Evolutionary conservation across 2,113 vertebrate species (phyloP), one percentile per base, ranked within the genome.

Genomic region (Gallinago jamesoni): DNA sequence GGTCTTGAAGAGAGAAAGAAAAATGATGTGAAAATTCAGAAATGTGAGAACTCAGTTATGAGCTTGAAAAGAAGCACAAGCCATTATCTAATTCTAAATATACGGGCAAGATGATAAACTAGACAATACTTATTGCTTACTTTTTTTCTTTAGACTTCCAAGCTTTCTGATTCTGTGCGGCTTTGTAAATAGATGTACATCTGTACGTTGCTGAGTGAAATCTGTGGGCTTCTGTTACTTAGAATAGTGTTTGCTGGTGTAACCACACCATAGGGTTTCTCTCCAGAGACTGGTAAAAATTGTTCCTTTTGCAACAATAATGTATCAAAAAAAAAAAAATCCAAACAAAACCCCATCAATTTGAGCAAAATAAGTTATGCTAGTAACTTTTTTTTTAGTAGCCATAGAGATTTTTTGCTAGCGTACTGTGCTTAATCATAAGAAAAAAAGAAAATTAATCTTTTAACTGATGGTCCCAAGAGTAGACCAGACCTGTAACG

Each of bases 301-400:
- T 47, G 4, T 60, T 90, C 6, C 6, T 67, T 85, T 80, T 70
- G 31, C 27, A 80, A 19, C 28, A 60, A 5, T 17, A 45, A 27
- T 5, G 1, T 45, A 25, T 56, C 56, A 7, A 10, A 30, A 69
- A 37, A 69, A 37, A 37, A 69, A 33, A 31, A 60, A 30, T 21
- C 7, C 6, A 16, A 70, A 24, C 19, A 35, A 8, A 20, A 1
- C 0, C 1, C 3, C 2, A 16, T 37, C 5, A 31, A 31, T 39
- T 25, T 80, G 31, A 69, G 59, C 16, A 55, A 83, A 83, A 11
- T 6, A 70, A 66, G 21, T 19, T 90, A 15, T 22, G 11, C 20
- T 64, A 60, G 19, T 73, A 57, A 27, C 13, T 66, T 39, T 41
- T 39, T 39, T 70, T 70, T 57, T 41, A 53, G 14, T 84, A 50